Conservation (phyloP, 2,797 vertebrate species). For the Chaetophractus vellerosus region DNA sequence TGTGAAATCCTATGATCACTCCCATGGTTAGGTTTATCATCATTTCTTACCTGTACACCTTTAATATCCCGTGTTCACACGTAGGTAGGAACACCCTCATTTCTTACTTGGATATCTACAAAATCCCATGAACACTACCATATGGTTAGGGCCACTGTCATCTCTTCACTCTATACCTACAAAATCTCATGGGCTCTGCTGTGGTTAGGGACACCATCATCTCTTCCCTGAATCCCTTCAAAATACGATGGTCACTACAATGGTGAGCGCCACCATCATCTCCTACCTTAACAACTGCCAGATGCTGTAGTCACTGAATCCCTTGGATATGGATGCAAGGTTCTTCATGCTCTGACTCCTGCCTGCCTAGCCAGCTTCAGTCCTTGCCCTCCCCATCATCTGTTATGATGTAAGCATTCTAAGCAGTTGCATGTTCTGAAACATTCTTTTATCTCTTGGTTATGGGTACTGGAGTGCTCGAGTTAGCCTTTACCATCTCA, state of each 20-base stretch:
- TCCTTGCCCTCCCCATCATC: background rate
- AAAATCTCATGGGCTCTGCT: background rate
- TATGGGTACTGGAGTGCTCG: background rate
- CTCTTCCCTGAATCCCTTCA: background rate
- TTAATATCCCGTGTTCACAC: slow-evolving; percentile 9
- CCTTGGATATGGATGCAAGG: background rate
- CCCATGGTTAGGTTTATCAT: background rate
- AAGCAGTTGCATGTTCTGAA: background rate
- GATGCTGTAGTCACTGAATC: background rate
- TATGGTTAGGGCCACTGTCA: background rate
- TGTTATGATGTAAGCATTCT: slow-evolving; percentile 4
- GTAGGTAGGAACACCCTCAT: background rate
- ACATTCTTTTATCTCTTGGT: background rate
- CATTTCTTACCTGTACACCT: background rate
- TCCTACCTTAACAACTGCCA: slow-evolving; percentile 4
- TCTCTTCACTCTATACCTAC: background rate
- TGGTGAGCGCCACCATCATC: background rate
- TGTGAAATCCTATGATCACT: slow-evolving; percentile 3
- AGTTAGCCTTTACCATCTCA: background rate
- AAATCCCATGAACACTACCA: background rate
- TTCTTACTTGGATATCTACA: slow-evolving; percentile 22
- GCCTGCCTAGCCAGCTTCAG: background rate
- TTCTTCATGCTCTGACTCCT: slow-evolving; percentile 34
- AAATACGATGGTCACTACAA: background rate
- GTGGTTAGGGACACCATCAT: background rate